phyloP scores from a whole-genome alignment of 2,888 invertebrate species.

The Cerastis rubricosa region DNA sequence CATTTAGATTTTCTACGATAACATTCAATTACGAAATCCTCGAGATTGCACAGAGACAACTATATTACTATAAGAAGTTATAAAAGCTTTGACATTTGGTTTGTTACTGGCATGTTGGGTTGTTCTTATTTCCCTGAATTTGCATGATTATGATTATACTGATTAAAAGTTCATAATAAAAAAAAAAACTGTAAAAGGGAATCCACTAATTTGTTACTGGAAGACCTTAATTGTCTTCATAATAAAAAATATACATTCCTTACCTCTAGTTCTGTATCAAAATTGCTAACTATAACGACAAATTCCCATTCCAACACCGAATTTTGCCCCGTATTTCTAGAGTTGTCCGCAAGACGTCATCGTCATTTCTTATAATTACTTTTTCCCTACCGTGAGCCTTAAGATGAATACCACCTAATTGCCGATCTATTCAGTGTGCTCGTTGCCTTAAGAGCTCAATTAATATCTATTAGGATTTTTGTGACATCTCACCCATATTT shows the following conservation, averaged over 20 bases:
- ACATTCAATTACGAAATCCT: slow-evolving; percentile 45
- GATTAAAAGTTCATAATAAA: not conserved
- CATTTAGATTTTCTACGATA: slow-evolving; percentile 53
- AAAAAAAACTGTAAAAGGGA: too few species aligned
- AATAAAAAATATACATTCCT: not conserved
- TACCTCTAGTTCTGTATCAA: not conserved
- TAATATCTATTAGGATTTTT: slow-evolving; percentile 78
- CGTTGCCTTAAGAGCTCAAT: slow-evolving; percentile 76
- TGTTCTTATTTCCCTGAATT: not conserved
- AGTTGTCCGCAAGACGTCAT: slow-evolving; percentile 79
- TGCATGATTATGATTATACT: not conserved
- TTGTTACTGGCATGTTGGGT: not conserved
- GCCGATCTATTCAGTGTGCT: slow-evolving; percentile 84
- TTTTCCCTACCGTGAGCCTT: slow-evolving; percentile 76
- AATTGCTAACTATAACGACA: slow-evolving; percentile 1
- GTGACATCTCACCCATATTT: slow-evolving; percentile 70
- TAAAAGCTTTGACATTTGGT: not conserved
- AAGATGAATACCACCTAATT: slow-evolving; percentile 86
- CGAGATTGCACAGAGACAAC: slow-evolving; percentile 22
- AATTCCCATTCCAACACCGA: slow-evolving; percentile 67
- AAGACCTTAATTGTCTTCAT: not conserved
- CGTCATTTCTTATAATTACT: slow-evolving; percentile 86
- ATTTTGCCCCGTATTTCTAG: slow-evolving; percentile 73
- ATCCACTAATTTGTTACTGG: too few species aligned
- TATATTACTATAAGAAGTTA: not conserved